phyloP scores from a whole-genome alignment of 1,140 invertebrate species.

The Octopus bimaculoides region DNA sequence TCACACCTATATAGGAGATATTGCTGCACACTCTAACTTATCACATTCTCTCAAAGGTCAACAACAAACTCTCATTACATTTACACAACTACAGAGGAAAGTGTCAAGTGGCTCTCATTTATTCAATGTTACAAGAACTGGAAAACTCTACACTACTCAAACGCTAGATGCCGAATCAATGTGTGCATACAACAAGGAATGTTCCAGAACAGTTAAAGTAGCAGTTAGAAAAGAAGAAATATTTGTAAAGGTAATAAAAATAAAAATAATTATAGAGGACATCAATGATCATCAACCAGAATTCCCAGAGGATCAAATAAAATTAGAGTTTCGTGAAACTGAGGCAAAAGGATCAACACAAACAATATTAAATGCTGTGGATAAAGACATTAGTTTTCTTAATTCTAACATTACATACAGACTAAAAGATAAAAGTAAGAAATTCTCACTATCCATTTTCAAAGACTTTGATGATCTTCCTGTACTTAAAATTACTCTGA shows the following conservation, averaged over 20 bases:
- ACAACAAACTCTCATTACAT: conserved; percentile 15
- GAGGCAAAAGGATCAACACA: conserved; percentile 22
- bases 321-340: conserved; percentile 30
- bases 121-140: conserved; percentile 82
- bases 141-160: not conserved
- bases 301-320: conserved; percentile 64
- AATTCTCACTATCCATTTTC: conserved; percentile 54
- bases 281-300: conserved; percentile 74
- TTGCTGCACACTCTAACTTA: conserved; percentile 32
- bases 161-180: not conserved
- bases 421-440: conserved; percentile 63
- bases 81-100: not conserved
- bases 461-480: conserved; percentile 34
- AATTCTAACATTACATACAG: not conserved
- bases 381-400: conserved; percentile 67
- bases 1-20: conserved; percentile 33
- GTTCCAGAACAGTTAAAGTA: not conserved
- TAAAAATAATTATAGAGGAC: conserved; percentile 90
- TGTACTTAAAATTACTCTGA: conserved; percentile 36
- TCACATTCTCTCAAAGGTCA: not conserved
- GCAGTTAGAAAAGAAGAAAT: not conserved
- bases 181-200: not conserved
- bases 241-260: conserved; percentile 49
- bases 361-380: conserved; percentile 63
- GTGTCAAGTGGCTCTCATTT: not conserved